Percentiles rank a stretch among this genome's conserved stretches.
Conservation (phyloP, 2,797 vertebrate genomes). For the Gymnopithys bicolor region DNA sequence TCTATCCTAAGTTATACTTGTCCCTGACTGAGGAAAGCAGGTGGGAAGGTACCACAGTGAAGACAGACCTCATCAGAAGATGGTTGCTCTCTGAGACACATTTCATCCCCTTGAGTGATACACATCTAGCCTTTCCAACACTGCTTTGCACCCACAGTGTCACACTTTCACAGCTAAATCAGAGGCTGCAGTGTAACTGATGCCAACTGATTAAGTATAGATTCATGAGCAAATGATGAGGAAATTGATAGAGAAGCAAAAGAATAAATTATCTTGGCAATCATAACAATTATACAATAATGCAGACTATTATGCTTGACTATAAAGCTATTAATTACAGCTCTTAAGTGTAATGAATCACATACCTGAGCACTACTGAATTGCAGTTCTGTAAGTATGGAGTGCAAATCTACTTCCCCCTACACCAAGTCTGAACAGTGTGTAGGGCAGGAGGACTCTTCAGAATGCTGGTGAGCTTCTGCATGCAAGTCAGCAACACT, state of each 20-base stretch:
- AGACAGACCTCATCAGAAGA: background rate
- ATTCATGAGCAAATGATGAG: background rate
- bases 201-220: background rate
- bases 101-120: background rate
- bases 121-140: background rate
- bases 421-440: background rate
- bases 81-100: background rate
- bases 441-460: background rate
- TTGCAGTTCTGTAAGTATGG: background rate
- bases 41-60: background rate
- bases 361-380: background rate
- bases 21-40: background rate
- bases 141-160: background rate
- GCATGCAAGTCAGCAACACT: background rate
- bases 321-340: background rate
- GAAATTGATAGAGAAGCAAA: background rate
- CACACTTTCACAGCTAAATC: background rate
- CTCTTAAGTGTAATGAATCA: background rate
- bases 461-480: background rate
- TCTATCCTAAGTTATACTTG: background rate
- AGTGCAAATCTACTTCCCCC: background rate
- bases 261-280: background rate
- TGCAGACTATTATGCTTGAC: background rate
- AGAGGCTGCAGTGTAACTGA: background rate
- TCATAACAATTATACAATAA: background rate